Percentiles rank a stretch among this genome's conserved stretches.
Evolutionary conservation across 1,140 invertebrate genomes (phyloP).

Genomic region (Odontomachus brunneus): DNA sequence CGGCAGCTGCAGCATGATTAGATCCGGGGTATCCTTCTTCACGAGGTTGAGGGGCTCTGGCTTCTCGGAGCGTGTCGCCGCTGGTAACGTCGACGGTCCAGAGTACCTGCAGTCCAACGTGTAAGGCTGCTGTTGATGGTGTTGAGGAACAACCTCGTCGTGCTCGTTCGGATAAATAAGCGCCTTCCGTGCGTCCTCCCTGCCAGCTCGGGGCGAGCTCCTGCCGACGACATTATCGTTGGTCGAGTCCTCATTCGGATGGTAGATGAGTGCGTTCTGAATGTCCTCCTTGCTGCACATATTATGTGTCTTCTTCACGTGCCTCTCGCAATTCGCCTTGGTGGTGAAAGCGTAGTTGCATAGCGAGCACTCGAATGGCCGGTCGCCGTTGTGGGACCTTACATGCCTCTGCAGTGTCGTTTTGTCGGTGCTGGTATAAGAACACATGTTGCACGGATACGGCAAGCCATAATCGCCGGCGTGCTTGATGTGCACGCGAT

Average conservation of each 20-base stretch:
- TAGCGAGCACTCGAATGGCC: slow-evolving; percentile 96
- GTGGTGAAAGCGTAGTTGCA: slow-evolving; percentile 99
- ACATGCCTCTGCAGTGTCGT: slow-evolving; percentile 95
- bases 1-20: not conserved
- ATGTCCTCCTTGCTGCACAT: slow-evolving; percentile 94
- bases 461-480: slow-evolving; percentile 89
- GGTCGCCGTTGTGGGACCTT: slow-evolving; percentile 96
- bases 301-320: slow-evolving; percentile 95
- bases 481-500: slow-evolving; percentile 89
- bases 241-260: slow-evolving; percentile 92
- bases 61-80: slow-evolving; percentile 42
- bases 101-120: slow-evolving; percentile 60
- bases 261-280: slow-evolving; percentile 93
- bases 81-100: not conserved
- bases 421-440: slow-evolving; percentile 95
- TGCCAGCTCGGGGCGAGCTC: slow-evolving; percentile 81
- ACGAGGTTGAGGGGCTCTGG: slow-evolving; percentile 60
- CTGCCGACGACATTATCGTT: slow-evolving; percentile 88
- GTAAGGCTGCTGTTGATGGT: slow-evolving; percentile 63
- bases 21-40: slow-evolving; percentile 34
- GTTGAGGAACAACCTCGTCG: slow-evolving; percentile 46
- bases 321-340: slow-evolving; percentile 95
- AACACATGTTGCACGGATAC: slow-evolving; percentile 97
- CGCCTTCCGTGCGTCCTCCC: slow-evolving; percentile 78
- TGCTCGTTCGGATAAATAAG: slow-evolving; percentile 77